Evolutionary conservation across 2,888 invertebrate species (phyloP).

Genomic region (Lasius platythorax): DNA sequence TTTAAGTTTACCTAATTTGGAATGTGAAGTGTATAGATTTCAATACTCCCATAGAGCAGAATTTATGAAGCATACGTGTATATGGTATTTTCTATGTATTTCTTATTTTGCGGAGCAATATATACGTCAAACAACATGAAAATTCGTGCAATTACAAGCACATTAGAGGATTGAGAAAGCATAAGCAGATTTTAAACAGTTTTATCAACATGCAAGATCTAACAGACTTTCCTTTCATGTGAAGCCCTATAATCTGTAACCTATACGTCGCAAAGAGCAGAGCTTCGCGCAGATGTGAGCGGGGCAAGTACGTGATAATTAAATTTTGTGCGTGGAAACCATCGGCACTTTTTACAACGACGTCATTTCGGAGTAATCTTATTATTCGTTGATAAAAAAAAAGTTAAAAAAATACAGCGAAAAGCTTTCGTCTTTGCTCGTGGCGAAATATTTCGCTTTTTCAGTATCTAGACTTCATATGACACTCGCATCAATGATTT

Average conservation of each 20-base stretch:
- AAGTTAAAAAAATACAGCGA: background rate
- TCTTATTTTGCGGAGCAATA: background rate
- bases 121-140: background rate
- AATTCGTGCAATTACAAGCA: slow-evolving; percentile 16
- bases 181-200: slow-evolving; percentile 13
- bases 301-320: slow-evolving; percentile 34
- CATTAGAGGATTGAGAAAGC: background rate
- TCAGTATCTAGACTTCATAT: background rate
- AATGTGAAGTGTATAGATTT: background rate
- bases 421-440: slow-evolving; percentile 3
- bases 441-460: slow-evolving; percentile 14
- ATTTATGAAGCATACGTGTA: background rate
- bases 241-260: slow-evolving; percentile 20
- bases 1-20: background rate
- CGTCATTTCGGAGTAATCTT: slow-evolving; percentile 9
- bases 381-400: slow-evolving; percentile 33
- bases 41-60: background rate
- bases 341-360: slow-evolving; percentile 1
- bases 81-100: background rate
- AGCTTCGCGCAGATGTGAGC: slow-evolving; percentile 11
- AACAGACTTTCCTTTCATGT: slow-evolving; percentile 22
- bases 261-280: slow-evolving; percentile 16
- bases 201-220: slow-evolving; percentile 1
- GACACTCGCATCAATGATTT: background rate
- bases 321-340: slow-evolving; percentile 30